Evolutionary conservation across 2,888 invertebrate species (phyloP), one percentile per base, ranked within the genome.

Genomic region (Augiades crinisus): DNA sequence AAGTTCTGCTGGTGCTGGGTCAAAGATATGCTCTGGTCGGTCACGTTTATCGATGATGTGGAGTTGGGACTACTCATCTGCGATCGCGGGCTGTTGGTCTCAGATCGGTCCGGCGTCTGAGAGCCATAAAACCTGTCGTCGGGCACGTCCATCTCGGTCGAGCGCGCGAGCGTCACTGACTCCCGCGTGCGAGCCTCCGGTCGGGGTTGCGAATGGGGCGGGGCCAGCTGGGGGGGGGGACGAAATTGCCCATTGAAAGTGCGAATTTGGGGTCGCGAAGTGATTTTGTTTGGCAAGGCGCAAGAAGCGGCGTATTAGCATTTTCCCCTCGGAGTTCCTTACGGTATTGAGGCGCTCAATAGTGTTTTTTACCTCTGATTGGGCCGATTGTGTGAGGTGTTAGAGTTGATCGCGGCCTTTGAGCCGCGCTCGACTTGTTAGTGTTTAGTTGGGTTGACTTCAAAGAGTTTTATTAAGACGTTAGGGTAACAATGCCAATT

Each of bases 1-100:
- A 83, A 63, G 46, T 91, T 92, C 64, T 90, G 90, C 63, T 91
- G 91, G 67, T 90, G 90, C 55, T 87, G 86, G 16, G 91, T 80
- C 61, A 92, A 68, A 38, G 85, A 77, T 49, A 91, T 81, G 59
- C 78, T 86, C 59, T 90, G 82, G 31, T 85, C 87, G 40, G 91
- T 91, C 58, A 91, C 90, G 65, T 91, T 91, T 61, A 92, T 91
- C 47, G 91, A 91, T 1, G 81, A 83, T 5, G 80, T 87, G 53
- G 87, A 90, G 67, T 90, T 81, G 5, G 89, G 90, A 65, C 87
- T 90, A 66, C 82, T 87, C 78, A 81, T 81, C 59, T 82, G 85
- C 0, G 87, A 88, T 17, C 85, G 81, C 61, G 87, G 86, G 58
- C 81, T 83, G 66, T 78, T 78, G 50, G 89, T 86, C 34, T 81